phyloP scores from a whole-genome alignment of 35 echinoderm and acorn worm genomes.

The Holothuria glaberrima region DNA sequence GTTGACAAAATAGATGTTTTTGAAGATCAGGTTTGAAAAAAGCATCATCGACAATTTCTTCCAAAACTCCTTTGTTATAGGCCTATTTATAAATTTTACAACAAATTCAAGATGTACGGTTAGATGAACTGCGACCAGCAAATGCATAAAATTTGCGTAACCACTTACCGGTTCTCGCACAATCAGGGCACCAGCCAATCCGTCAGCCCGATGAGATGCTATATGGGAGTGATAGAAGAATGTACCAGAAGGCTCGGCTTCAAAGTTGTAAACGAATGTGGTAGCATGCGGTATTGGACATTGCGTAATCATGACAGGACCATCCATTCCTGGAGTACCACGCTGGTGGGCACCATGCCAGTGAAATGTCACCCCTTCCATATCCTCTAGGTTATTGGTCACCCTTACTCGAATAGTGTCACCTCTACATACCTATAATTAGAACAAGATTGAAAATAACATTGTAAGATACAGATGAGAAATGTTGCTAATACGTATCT shows the following conservation, averaged over 20 bases:
- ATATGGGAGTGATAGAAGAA: conserved; percentile 80
- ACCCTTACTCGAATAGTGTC: conserved; percentile 64
- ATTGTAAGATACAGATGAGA: too few species aligned
- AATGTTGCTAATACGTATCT: too few species aligned
- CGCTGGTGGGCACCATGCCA: conserved; percentile 70
- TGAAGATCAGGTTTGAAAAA: too few species aligned
- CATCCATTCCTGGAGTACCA: conserved; percentile 67
- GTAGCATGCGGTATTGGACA: conserved; percentile 63
- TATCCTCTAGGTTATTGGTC: conserved; percentile 57
- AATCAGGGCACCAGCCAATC: conserved; percentile 84
- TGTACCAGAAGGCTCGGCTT: conserved; percentile 41
- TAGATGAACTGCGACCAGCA: too few species aligned
- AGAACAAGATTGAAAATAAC: not conserved
- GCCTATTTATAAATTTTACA: too few species aligned
- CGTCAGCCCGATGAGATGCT: conserved; percentile 77
- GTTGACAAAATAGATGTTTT: too few species aligned
- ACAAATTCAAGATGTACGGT: too few species aligned
- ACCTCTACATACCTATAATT: conserved; percentile 67
- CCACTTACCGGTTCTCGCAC: conserved; percentile 58
- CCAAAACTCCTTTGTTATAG: too few species aligned
- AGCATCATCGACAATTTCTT: too few species aligned
- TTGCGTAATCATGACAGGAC: conserved; percentile 78
- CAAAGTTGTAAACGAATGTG: conserved; percentile 59
- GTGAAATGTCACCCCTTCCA: conserved; percentile 62
- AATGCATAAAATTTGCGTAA: not conserved